Percentiles rank a stretch among this genome's conserved stretches.
Conservation (phyloP, 2,797 vertebrate genomes). For the Micropoecilia bifurca region DNA sequence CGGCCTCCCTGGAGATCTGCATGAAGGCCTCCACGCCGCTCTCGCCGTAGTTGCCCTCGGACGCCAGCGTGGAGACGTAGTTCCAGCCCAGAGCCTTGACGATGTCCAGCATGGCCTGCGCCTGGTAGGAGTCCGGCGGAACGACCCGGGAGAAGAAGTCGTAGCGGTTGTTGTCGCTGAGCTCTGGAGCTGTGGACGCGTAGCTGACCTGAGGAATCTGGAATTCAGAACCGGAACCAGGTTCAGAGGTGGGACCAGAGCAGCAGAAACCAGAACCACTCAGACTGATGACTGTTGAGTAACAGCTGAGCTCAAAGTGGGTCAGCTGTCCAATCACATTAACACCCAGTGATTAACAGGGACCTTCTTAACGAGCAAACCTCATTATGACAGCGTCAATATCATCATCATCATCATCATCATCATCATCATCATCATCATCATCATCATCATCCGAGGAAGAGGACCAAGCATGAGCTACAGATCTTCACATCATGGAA, state of each 20-base stretch:
- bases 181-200: conserved; percentile 90
- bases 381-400: conserved; percentile 40
- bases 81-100: conserved; percentile 91
- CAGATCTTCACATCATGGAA: background rate
- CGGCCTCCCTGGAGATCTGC: conserved; percentile 90
- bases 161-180: conserved; percentile 90
- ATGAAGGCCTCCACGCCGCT: conserved; percentile 92
- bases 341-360: conserved; percentile 65
- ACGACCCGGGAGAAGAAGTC: conserved; percentile 94
- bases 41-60: conserved; percentile 92
- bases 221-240: conserved; percentile 56
- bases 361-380: conserved; percentile 49
- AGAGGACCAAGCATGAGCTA: conserved; percentile 3
- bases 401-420: conserved; percentile 26
- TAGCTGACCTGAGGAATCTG: conserved; percentile 96
- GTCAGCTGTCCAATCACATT: conserved; percentile 54
- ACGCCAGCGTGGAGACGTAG: conserved; percentile 92
- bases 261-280: conserved; percentile 1
- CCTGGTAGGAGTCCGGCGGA: conserved; percentile 93
- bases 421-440: conserved; percentile 22
- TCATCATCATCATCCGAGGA: conserved; percentile 29
- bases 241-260: conserved; percentile 9
- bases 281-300: conserved; percentile 61
- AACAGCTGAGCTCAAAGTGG: conserved; percentile 59
- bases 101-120: conserved; percentile 93